Evolutionary conservation across 2,888 invertebrate genomes (phyloP), one percentile per base, ranked within the genome.

Genomic region (Xestobium rufovillosum): DNA sequence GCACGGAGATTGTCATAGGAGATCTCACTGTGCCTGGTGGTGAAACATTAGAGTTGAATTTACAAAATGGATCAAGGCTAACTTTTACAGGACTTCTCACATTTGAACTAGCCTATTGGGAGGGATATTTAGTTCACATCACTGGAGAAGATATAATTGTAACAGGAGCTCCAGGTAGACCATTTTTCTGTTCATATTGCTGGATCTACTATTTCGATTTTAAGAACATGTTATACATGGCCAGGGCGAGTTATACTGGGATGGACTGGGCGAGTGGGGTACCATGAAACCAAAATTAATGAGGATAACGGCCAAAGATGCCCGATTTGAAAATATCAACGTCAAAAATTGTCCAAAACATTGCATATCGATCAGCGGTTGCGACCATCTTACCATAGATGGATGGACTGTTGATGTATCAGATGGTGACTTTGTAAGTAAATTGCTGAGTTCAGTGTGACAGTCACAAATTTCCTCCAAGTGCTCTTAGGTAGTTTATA

Each of bases 221-320:
- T n/a, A n/a, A n/a, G n/a, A n/a, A n/a, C n/a, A n/a, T n/a, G 12
- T 45, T 27, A 26, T 48, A 12, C 37, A 50, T 31, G 50, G 50
- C 0, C 47, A 50, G 39, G 50, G 50, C 6, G 38, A 39, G 9
- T 19, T 43, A 4, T 50, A 50, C 16, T 50, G 50, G 50, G 50
- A 50, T 33, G 42, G 45, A n/a, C 4, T 26, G 23, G 50, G 50
- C 11, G 45, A 45, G 26, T 43, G 39, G 34, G 50, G 50, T 6
- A 38, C 36, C 3, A 35, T 40, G 14, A 50, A 50, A 31, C 50
- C 50, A 3, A 42, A 39, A 12, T 48, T 48, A 19, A 47, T 50
- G 15, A 45, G 38, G 25, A 41, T 50, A 4, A 44, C 44, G 30
- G 39, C 36, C 0, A 42, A 43, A 15, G 37, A 32, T 14, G 45